phyloP scores from a whole-genome alignment of 1,140 invertebrate species.

The Homarus americanus region DNA sequence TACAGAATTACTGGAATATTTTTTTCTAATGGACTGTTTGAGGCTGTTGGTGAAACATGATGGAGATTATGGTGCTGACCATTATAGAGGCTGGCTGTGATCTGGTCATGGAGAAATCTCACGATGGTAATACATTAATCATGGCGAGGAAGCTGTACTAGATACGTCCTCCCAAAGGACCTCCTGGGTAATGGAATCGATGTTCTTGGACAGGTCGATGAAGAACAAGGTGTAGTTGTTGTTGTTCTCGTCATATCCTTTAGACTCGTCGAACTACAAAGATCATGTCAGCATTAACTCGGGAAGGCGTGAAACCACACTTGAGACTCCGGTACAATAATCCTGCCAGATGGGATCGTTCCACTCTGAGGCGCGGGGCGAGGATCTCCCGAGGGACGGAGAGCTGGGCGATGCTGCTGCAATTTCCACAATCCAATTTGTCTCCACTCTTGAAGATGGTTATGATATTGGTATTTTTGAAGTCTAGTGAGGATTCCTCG shows the following conservation, averaged over 20 bases:
- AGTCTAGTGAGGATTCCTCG: neutral
- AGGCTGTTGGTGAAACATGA: too few species aligned
- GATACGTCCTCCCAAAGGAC: too few species aligned
- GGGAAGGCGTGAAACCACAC: conserved; percentile 10
- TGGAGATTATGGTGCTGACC: too few species aligned
- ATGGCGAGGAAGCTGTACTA: too few species aligned
- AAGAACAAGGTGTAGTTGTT: too few species aligned
- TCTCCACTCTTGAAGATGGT: conserved; percentile 25
- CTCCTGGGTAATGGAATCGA: too few species aligned
- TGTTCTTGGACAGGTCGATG: too few species aligned
- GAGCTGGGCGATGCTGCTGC: conserved; percentile 24
- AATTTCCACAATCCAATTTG: neutral
- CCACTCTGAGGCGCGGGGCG: conserved; percentile 3
- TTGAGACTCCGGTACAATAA: neutral
- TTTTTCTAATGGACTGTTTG: too few species aligned
- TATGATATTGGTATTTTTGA: conserved; percentile 29
- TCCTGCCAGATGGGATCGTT: neutral
- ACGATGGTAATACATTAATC: too few species aligned
- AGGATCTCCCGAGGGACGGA: conserved; percentile 21
- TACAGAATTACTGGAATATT: too few species aligned
- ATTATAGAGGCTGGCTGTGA: too few species aligned
- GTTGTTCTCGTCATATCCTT: neutral
- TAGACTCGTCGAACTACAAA: neutral
- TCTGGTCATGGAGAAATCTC: too few species aligned
- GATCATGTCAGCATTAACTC: neutral